Conservation (phyloP, 2,888 invertebrate species). For the Aleiodes leptofemur region DNA sequence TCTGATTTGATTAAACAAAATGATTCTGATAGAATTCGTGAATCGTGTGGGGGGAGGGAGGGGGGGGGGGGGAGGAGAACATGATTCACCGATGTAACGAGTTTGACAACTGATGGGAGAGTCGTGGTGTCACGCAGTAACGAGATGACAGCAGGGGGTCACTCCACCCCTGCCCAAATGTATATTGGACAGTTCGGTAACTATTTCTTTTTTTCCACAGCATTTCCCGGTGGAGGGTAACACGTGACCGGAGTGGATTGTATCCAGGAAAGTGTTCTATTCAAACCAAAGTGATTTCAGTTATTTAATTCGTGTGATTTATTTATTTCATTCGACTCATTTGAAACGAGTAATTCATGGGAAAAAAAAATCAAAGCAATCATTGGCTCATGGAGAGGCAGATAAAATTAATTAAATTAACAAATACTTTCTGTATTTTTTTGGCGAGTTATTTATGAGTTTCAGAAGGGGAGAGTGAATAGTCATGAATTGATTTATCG, state of each 20-base stretch:
- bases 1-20: constrained; percentile 24
- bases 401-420: no score
- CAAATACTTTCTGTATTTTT: no score
- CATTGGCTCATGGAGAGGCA: no score
- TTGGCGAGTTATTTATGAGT: no score
- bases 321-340: constrained; percentile 4
- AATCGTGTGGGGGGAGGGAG: neutral
- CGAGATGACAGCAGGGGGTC: constrained; percentile 28
- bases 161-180: constrained; percentile 10
- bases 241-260: constrained; percentile 33
- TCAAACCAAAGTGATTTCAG: constrained; percentile 7
- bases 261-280: constrained; percentile 22
- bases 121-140: constrained; percentile 35
- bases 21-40: constrained; percentile 28
- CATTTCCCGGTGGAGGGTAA: constrained; percentile 31
- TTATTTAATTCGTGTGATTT: constrained; percentile 23
- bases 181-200: constrained; percentile 30
- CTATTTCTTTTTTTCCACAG: constrained; percentile 33
- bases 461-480: no score
- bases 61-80: neutral
- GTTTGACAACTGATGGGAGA: constrained; percentile 34
- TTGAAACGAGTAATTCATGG: constrained; percentile 3
- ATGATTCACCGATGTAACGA: constrained; percentile 34
- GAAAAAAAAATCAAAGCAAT: no score
- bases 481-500: no score